Conservation (phyloP, 2,888 invertebrate genomes). For the Diarsia rubi region DNA sequence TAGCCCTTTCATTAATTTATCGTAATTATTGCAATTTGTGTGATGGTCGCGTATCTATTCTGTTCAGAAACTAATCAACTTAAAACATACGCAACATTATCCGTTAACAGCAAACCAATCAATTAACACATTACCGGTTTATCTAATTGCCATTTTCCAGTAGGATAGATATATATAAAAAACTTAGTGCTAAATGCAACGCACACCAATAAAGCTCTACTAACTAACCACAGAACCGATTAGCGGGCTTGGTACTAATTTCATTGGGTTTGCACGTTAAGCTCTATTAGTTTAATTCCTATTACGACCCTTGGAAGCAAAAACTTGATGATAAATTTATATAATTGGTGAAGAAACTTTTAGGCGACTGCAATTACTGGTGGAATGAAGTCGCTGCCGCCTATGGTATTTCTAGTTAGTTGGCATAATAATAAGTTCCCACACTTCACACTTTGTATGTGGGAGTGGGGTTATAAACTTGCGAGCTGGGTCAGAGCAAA, state of each 20-base stretch:
- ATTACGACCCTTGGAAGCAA: neutral
- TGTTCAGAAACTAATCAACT: neutral
- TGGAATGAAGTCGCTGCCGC: neutral
- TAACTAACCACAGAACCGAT: constrained; percentile 51
- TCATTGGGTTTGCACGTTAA: constrained; percentile 26
- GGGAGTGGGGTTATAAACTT: no score
- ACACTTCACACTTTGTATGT: neutral
- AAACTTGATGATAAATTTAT: neutral
- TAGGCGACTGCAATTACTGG: no score
- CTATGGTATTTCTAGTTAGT: neutral
- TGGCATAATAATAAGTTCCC: no score
- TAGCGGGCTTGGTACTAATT: constrained; percentile 50
- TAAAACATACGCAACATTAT: neutral
- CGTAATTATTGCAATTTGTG: neutral
- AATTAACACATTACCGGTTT: neutral
- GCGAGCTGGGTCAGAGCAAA: no score
- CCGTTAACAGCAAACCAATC: neutral
- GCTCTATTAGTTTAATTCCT: neutral
- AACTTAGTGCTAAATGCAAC: neutral
- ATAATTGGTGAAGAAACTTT: neutral
- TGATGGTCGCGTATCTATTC: neutral
- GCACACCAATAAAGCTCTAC: constrained; percentile 3
- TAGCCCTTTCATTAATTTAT: neutral
- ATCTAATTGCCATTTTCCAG: constrained; percentile 27
- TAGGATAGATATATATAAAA: neutral